Conservation (phyloP, 2,797 vertebrate species). For the Bradypodion ventrale region DNA sequence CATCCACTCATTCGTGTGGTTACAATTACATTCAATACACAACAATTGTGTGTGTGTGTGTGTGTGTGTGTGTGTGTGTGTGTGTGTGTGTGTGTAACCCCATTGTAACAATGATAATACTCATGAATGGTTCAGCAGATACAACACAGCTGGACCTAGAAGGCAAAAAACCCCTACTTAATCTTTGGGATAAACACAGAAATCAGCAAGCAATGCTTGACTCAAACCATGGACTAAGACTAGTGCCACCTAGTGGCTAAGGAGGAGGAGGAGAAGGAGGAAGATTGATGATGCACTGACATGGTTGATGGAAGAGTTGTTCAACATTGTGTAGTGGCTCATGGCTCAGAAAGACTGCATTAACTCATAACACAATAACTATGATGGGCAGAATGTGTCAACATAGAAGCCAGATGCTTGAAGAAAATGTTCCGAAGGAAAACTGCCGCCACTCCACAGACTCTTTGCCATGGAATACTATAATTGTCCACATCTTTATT, state of each 20-base stretch:
- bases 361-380: not conserved
- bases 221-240: not conserved
- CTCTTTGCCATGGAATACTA: conserved; percentile 8
- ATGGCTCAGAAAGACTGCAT: not conserved
- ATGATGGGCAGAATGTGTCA: not conserved
- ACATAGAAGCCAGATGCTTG: conserved; percentile 1
- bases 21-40: no score
- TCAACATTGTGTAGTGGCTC: not conserved
- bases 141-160: no score
- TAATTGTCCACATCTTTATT: conserved; percentile 41
- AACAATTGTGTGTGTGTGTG: no score
- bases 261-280: no score
- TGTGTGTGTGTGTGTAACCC: no score
- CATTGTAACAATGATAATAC: no score
- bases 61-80: no score
- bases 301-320: not conserved
- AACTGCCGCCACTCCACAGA: not conserved
- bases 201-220: not conserved
- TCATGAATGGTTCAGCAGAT: no score
- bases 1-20: no score
- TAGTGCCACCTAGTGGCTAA: not conserved
- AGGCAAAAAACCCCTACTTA: no score
- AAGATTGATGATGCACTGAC: no score
- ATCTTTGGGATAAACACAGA: not conserved
- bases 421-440: not conserved